phyloP scores from a whole-genome alignment of 1,140 invertebrate genomes.

The Calephelis virginiensis region DNA sequence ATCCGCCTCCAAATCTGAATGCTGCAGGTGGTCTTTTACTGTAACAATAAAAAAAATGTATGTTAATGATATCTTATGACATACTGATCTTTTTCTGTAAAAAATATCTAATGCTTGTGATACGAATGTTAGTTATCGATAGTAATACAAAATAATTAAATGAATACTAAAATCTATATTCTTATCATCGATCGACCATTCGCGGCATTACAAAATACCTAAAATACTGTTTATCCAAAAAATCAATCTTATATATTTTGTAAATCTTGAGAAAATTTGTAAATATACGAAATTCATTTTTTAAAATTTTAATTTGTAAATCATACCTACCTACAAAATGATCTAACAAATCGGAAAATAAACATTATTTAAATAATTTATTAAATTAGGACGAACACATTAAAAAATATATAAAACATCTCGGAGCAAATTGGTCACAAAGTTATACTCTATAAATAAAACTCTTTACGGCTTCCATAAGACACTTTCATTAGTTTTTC shows the following conservation, averaged over 20 bases:
- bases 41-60: slow-evolving; percentile 46
- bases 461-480: slow-evolving; percentile 60
- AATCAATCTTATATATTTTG: too few species aligned
- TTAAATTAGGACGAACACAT: slow-evolving; percentile 18
- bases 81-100: too few species aligned
- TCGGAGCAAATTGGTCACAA: slow-evolving; percentile 26
- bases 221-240: too few species aligned
- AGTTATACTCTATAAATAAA: slow-evolving; percentile 44
- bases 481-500: slow-evolving; percentile 54
- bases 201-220: too few species aligned
- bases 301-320: too few species aligned
- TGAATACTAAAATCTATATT: too few species aligned
- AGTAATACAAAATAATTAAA: too few species aligned
- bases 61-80: slow-evolving; percentile 1
- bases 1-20: slow-evolving; percentile 77
- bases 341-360: slow-evolving; percentile 10
- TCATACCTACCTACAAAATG: neutral
- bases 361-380: slow-evolving; percentile 17
- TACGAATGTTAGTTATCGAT: too few species aligned
- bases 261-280: too few species aligned
- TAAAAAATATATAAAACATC: slow-evolving; percentile 18
- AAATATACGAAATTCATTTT: too few species aligned
- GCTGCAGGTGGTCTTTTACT: slow-evolving; percentile 81
- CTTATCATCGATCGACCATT: too few species aligned
- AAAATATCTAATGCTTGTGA: too few species aligned